A percentile compares a stretch with the other conserved stretches of the same genome.
These are phyloP conservation scores for Lasioglossum villosulum DNA, from an alignment of 2,888 invertebrate genomes.

Conservation along the genomic window DNA sequence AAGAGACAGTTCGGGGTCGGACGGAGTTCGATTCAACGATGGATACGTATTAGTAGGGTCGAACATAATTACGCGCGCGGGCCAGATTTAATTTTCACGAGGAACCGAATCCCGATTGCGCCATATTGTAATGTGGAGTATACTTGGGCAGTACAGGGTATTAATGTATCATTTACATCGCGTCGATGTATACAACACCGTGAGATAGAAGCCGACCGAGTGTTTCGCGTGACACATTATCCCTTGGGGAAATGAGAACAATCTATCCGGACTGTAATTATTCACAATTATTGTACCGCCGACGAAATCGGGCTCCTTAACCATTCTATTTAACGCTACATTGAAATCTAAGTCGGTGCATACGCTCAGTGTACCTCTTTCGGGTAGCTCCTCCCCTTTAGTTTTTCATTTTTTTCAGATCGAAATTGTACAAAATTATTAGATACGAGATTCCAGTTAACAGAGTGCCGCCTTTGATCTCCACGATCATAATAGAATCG, in stretches of 20 bases:
- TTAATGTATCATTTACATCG: slow-evolving; percentile 58
- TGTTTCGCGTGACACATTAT: not conserved
- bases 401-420: not conserved
- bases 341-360: too few relatives aligned
- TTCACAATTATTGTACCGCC: not conserved
- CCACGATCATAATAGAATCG: not conserved
- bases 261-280: not conserved
- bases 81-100: slow-evolving; percentile 48
- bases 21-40: slow-evolving; percentile 9
- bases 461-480: not conserved
- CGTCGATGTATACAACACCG: slow-evolving; percentile 36
- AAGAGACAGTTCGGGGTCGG: slow-evolving; percentile 3
- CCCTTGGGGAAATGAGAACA: not conserved
- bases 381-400: not conserved
- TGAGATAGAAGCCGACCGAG: slow-evolving; percentile 7
- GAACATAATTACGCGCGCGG: slow-evolving; percentile 55
- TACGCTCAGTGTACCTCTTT: not conserved
- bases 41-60: slow-evolving; percentile 32
- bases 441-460: not conserved
- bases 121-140: slow-evolving; percentile 20
- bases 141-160: slow-evolving; percentile 29
- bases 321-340: too few relatives aligned
- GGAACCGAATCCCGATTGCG: slow-evolving; percentile 32
- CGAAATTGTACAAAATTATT: not conserved
- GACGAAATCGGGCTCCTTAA: not conserved